Evolutionary conservation across 2,113 vertebrate genomes (phyloP), one percentile per base, ranked within the genome.

Genomic region (Ellobius talpinus): DNA sequence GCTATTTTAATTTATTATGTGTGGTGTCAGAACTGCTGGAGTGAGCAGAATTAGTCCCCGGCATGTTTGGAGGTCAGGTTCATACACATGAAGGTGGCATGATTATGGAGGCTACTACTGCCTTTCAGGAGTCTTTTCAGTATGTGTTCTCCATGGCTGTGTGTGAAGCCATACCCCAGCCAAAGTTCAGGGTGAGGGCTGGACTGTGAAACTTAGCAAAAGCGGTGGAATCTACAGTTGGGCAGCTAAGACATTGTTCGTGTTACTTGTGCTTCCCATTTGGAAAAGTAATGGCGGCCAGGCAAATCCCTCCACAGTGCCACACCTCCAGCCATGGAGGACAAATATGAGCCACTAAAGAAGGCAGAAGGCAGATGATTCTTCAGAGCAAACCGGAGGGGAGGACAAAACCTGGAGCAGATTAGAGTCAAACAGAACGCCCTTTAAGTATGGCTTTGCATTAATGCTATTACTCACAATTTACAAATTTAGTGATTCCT

Each of bases 351-450:
- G 31, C 24, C 63, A 45, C 16, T 4, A 1, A 10, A 45, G 8
- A 23, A 42, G 3, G 1, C n/a, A 76, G n/a, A 90, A 79, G 55
- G 26, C n/a, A 45, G 76, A 58, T 8, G 73, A 5, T 7, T 8
- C 1, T 50, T 7, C 42, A 76, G 42, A 92, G 29, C 29, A 70
- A 36, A 72, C 1, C 39, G 42, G 65, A 61, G n/a, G 29, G 6
- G 8, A 47, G 36, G 33, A 16, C 36, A 2, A 1, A 0, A 0
- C 4, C 45, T 0, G 0, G 33, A 10, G 16, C 2, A 1, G 1
- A 23, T 61, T 42, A 1, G 55, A 2, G 23, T 79, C 14, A 36
- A 68, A 36, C 31, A 68, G 52, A 78, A 70, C 3, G 29, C n/a
- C 52, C 50, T 74, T 16, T 31, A 74, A 89, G 42, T 0, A 0